These are phyloP conservation scores for Caranx melampygus DNA, from an alignment of 2,113 vertebrate genomes.

Conservation along the genomic window DNA sequence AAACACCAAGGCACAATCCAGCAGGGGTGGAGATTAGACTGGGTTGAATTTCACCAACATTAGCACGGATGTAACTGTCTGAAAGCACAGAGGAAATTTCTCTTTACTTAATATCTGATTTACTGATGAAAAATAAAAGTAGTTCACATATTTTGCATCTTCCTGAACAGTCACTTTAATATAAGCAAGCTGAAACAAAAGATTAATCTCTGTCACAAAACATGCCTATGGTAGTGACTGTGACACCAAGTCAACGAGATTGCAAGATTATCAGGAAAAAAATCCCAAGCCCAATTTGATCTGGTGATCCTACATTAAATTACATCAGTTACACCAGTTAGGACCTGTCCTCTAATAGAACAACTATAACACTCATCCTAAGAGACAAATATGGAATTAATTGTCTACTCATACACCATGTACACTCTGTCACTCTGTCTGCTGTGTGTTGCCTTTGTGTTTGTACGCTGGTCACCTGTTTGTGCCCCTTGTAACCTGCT, in stretches of 20 bases:
- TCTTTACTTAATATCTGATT: background rate
- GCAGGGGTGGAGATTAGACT: constrained; percentile 37
- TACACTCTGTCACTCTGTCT: background rate
- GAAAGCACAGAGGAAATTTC: background rate
- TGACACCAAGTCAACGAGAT: constrained; percentile 2
- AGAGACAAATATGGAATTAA: constrained; percentile 50
- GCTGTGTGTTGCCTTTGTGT: background rate
- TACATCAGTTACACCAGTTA: background rate
- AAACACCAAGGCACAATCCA: constrained; percentile 36
- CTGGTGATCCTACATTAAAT: background rate
- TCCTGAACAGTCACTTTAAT: too few relatives aligned
- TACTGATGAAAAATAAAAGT: too few relatives aligned
- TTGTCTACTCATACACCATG: constrained; percentile 36
- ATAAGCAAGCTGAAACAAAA: too few relatives aligned
- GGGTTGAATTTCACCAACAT: constrained; percentile 50
- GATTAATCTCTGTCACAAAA: background rate
- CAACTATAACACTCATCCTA: constrained; percentile 38
- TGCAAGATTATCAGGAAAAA: constrained; percentile 14
- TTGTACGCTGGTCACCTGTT: background rate
- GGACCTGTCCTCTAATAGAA: constrained; percentile 31
- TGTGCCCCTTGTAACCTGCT: background rate
- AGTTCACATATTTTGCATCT: too few relatives aligned
- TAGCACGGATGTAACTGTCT: background rate
- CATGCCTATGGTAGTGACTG: background rate
- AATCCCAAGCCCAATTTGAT: constrained; percentile 8